Percentiles rank a stretch among this genome's conserved stretches.
phyloP scores from a whole-genome alignment of 2,797 vertebrate genomes.

The Rhynchonycteris naso region DNA sequence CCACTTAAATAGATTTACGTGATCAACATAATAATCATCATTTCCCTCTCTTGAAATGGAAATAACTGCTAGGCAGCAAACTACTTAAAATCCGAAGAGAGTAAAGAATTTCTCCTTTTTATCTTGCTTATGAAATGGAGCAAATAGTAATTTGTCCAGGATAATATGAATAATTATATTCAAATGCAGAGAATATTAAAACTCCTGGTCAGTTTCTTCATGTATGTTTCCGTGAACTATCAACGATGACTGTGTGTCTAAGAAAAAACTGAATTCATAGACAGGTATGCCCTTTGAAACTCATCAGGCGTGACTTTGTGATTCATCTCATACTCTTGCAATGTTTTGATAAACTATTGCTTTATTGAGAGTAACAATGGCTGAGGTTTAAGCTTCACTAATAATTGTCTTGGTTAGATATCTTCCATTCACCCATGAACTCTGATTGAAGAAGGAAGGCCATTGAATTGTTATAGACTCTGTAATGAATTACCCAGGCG shows the following conservation, averaged over 20 bases:
- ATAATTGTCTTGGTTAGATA: background rate
- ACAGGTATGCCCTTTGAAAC: background rate
- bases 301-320: background rate
- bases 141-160: background rate
- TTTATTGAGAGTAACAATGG: background rate
- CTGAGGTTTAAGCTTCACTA: background rate
- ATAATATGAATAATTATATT: background rate
- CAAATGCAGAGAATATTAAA: background rate
- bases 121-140: background rate
- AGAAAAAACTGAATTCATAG: background rate
- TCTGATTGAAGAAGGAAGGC: background rate
- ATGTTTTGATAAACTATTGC: conserved; percentile 16
- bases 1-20: conserved; percentile 6
- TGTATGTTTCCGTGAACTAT: background rate
- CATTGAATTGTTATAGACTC: background rate
- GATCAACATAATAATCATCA: background rate
- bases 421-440: background rate
- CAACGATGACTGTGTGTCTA: background rate
- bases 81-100: background rate
- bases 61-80: background rate
- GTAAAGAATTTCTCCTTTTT: background rate
- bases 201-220: background rate
- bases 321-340: background rate
- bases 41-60: conserved; percentile 1
- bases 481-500: background rate